Evolutionary conservation across 1,140 invertebrate species (phyloP).

Genomic region (Pseudomyrmex concolor): DNA sequence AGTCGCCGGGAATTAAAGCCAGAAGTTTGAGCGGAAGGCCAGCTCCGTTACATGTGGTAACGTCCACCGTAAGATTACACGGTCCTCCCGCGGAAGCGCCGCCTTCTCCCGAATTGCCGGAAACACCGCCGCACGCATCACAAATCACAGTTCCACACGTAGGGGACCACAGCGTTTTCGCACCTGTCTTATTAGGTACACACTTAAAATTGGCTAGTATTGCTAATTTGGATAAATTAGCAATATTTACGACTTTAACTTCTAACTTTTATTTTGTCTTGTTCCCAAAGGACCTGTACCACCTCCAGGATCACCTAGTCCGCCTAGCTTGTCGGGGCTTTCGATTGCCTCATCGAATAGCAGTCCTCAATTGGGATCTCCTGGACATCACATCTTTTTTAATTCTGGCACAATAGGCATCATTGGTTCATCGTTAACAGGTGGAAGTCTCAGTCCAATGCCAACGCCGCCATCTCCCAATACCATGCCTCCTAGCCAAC

Average conservation of each 20-base stretch:
- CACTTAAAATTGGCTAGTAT: background rate
- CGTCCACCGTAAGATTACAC: slow-evolving; percentile 82
- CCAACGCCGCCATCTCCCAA: slow-evolving; percentile 84
- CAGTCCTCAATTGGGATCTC: slow-evolving; percentile 82
- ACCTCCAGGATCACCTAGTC: slow-evolving; percentile 81
- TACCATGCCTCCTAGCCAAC: slow-evolving; percentile 82
- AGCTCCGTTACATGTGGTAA: slow-evolving; percentile 82
- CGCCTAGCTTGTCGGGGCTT: slow-evolving; percentile 80
- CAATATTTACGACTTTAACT: background rate
- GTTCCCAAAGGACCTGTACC: slow-evolving; percentile 70
- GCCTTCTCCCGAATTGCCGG: slow-evolving; percentile 78
- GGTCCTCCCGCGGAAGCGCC: slow-evolving; percentile 79
- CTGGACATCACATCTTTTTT: slow-evolving; percentile 82
- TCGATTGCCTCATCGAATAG: slow-evolving; percentile 81
- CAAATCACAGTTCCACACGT: slow-evolving; percentile 76
- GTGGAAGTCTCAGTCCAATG: slow-evolving; percentile 84
- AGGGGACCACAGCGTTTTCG: slow-evolving; percentile 83
- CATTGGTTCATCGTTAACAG: slow-evolving; percentile 77
- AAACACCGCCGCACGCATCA: slow-evolving; percentile 82
- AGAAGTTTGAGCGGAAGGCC: slow-evolving; percentile 86
- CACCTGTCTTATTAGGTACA: slow-evolving; percentile 80
- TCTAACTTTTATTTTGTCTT: slow-evolving; percentile 7
- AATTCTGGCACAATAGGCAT: slow-evolving; percentile 80
- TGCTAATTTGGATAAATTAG: too few species aligned
- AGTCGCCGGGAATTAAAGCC: slow-evolving; percentile 96